Conservation (phyloP, 2,888 invertebrate genomes). For the Microplitis manilae region DNA sequence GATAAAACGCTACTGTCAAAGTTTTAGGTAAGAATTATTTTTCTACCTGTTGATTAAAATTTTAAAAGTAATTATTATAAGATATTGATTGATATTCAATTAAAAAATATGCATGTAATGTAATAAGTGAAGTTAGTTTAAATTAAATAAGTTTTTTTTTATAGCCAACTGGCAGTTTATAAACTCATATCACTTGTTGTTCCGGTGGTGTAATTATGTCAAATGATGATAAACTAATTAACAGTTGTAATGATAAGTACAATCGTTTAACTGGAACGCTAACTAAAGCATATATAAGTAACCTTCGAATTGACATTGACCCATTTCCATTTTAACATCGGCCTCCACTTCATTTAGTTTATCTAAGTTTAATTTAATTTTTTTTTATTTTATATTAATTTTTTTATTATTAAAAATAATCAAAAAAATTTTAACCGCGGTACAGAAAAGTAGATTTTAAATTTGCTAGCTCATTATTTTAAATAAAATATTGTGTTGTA, state of each 20-base stretch:
- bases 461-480: no score
- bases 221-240: slow-evolving; percentile 17
- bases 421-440: not conserved
- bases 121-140: not conserved
- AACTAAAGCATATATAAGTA: slow-evolving; percentile 51
- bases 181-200: not conserved
- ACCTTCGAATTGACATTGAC: slow-evolving; percentile 64
- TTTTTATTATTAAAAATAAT: not conserved
- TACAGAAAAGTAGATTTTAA: not conserved
- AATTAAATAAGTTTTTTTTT: not conserved
- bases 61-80: not conserved
- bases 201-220: slow-evolving; percentile 14
- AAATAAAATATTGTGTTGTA: slow-evolving; percentile 1
- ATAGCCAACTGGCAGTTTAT: not conserved
- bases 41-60: not conserved
- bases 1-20: not conserved
- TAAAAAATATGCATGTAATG: not conserved
- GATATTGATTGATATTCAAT: not conserved
- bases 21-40: not conserved
- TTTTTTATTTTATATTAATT: slow-evolving; percentile 2
- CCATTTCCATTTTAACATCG: slow-evolving; percentile 63
- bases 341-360: slow-evolving; percentile 45
- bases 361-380: slow-evolving; percentile 47
- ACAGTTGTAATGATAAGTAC: slow-evolving; percentile 43
- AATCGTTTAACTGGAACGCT: slow-evolving; percentile 54